Conservation (phyloP, 2,797 vertebrate species). For the Coregonus sp. region DNA sequence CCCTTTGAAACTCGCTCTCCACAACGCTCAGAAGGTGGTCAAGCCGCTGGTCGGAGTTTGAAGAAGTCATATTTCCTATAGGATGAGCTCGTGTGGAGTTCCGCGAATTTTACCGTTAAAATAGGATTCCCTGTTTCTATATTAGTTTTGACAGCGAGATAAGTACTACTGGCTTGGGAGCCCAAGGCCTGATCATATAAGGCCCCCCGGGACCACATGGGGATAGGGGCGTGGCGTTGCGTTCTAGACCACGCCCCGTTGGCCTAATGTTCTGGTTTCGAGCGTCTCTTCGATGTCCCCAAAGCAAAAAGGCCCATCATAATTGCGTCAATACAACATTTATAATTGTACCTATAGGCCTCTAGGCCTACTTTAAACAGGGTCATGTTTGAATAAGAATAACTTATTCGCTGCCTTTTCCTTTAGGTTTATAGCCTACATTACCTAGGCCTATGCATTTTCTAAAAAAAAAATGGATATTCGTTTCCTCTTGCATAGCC, state of each 20-base stretch:
- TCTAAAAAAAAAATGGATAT: background rate
- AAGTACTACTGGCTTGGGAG: slow-evolving; percentile 35
- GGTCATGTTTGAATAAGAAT: background rate
- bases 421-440: background rate
- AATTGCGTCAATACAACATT: background rate
- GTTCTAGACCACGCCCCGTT: slow-evolving; percentile 42
- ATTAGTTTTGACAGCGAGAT: slow-evolving; percentile 18
- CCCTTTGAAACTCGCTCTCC: slow-evolving; percentile 81
- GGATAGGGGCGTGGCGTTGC: slow-evolving; percentile 62
- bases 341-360: background rate
- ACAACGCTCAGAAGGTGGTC: slow-evolving; percentile 83
- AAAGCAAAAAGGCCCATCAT: background rate
- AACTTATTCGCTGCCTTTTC: background rate
- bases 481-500: background rate
- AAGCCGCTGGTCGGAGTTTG: slow-evolving; percentile 77
- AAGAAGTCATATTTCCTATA: slow-evolving; percentile 67
- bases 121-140: slow-evolving; percentile 7
- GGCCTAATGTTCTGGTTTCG: background rate
- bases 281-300: background rate
- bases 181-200: slow-evolving; percentile 66
- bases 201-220: slow-evolving; percentile 70
- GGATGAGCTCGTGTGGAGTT: slow-evolving; percentile 4
- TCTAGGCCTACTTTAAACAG: background rate
- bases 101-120: slow-evolving; percentile 22
- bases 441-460: background rate